These are phyloP conservation scores for Apocrypta bakeri DNA, from an alignment of 1,140 invertebrate species.

Conservation along the genomic window DNA sequence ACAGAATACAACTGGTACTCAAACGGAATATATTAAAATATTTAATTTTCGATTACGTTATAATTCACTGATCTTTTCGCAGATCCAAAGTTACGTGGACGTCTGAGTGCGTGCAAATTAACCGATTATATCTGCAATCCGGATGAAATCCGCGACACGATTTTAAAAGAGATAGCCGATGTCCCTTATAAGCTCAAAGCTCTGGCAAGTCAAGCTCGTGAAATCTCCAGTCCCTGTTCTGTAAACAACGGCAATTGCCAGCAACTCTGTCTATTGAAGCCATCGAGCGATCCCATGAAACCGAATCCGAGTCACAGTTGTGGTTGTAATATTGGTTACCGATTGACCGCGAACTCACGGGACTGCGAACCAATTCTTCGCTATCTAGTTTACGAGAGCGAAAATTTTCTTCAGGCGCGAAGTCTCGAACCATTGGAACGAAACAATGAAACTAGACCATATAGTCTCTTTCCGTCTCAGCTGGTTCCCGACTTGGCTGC, in stretches of 20 bases:
- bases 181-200: slow-evolving; percentile 13
- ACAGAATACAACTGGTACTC: slow-evolving; percentile 13
- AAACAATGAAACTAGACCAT: neutral
- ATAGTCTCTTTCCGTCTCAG: slow-evolving; percentile 4
- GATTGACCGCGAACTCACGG: neutral
- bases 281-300: neutral
- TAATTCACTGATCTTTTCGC: too few species aligned
- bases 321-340: slow-evolving; percentile 21
- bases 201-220: neutral
- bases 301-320: neutral
- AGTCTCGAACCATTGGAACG: neutral
- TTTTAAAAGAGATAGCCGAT: neutral
- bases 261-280: slow-evolving; percentile 19
- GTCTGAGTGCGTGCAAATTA: neutral
- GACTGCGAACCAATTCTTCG: slow-evolving; percentile 10
- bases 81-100: neutral
- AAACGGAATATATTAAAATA: neutral
- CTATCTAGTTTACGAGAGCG: slow-evolving; percentile 17
- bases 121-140: neutral
- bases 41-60: too few species aligned
- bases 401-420: neutral
- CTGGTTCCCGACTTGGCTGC: slow-evolving; percentile 1
- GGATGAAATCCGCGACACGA: neutral
- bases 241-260: neutral
- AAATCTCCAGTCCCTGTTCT: neutral